Evolutionary conservation across 2,113 vertebrate species (phyloP).

Genomic region (Cnemophilus loriae): DNA sequence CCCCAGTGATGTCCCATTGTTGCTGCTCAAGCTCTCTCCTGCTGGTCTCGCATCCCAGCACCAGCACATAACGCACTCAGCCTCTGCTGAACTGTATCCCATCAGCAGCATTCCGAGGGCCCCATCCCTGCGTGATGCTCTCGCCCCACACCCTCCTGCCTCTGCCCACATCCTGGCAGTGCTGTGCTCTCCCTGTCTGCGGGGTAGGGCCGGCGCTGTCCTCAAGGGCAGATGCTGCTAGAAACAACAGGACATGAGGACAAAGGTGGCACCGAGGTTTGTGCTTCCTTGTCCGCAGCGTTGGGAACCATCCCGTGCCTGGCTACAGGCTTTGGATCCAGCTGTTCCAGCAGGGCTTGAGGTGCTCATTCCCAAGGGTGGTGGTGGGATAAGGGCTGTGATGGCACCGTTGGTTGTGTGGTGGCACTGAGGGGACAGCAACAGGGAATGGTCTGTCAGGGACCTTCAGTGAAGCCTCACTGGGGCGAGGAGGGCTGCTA

Average conservation of each 20-base stretch:
- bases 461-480: not conserved
- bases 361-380: accelerated
- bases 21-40: not conserved
- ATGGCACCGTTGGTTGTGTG: accelerated
- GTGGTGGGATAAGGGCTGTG: not conserved
- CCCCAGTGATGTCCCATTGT: accelerated
- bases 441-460: not conserved
- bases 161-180: not conserved
- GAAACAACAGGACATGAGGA: not conserved
- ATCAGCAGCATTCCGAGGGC: not conserved
- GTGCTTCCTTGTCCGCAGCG: not conserved
- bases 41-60: not conserved
- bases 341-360: not conserved
- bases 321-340: not conserved
- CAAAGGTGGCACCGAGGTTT: not conserved
- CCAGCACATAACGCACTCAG: accelerated
- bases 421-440: not conserved
- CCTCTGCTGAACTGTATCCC: not conserved
- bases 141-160: not conserved
- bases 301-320: not conserved
- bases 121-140: not conserved
- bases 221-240: not conserved
- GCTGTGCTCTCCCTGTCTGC: not conserved
- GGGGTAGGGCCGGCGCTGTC: not conserved
- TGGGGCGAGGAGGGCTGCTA: accelerated